Conservation (phyloP, 2,113 vertebrate genomes). For the Tetrax tetrax region DNA sequence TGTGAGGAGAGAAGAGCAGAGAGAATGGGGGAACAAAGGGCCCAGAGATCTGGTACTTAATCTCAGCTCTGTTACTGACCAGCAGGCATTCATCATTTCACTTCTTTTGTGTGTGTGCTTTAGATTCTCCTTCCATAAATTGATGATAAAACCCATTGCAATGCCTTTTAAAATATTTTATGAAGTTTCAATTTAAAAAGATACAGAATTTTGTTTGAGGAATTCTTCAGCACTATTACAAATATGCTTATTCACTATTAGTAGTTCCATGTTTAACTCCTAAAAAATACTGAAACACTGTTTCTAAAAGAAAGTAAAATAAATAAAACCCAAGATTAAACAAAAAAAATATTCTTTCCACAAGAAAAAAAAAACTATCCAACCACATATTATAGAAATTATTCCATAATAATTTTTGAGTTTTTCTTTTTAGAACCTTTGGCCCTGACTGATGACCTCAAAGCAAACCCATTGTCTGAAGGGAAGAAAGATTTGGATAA, state of each 20-base stretch:
- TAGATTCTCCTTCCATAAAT: background rate
- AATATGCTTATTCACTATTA: background rate
- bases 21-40: background rate
- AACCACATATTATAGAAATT: background rate
- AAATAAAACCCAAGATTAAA: background rate
- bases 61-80: background rate
- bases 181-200: background rate
- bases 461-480: background rate
- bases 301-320: background rate
- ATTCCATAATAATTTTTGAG: background rate
- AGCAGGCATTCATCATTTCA: background rate
- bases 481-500: background rate
- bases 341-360: background rate
- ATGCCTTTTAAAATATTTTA: background rate
- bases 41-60: background rate
- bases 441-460: background rate
- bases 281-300: background rate
- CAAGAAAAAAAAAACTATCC: background rate
- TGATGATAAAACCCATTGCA: background rate
- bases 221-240: background rate
- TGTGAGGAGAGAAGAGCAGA: background rate
- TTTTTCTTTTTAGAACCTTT: constrained; percentile 14
- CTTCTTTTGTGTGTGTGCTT: background rate
- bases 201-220: background rate
- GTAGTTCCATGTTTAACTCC: background rate